Conservation (phyloP, 1,140 invertebrate species). For the Penaeus indicus region DNA sequence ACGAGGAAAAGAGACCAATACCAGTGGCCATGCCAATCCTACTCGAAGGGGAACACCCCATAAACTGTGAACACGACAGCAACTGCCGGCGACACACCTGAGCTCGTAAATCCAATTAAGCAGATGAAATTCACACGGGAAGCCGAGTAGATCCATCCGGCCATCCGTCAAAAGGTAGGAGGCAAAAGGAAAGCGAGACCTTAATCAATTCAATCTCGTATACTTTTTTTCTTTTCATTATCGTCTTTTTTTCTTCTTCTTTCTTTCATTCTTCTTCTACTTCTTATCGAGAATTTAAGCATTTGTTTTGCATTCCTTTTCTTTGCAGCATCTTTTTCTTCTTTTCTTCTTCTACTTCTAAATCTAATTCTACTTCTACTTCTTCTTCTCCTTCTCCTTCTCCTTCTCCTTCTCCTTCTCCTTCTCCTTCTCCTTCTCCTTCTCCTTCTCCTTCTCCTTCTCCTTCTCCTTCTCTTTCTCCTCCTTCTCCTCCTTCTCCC, state of each 20-base stretch:
- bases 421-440: not conserved
- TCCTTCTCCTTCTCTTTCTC: not conserved
- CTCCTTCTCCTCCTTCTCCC: not conserved
- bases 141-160: too few relatives aligned
- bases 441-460: constrained; percentile 21
- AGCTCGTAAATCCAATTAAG: too few relatives aligned
- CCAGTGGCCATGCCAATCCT: too few relatives aligned
- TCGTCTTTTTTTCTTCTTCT: not conserved
- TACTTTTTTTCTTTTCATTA: not conserved
- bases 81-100: too few relatives aligned
- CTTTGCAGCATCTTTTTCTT: not conserved
- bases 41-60: too few relatives aligned
- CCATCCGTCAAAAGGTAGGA: too few relatives aligned
- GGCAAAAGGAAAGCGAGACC: constrained; percentile 65
- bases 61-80: too few relatives aligned
- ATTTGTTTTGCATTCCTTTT: not conserved
- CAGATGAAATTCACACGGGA: too few relatives aligned
- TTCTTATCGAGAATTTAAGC: too few relatives aligned
- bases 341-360: constrained; percentile 1
- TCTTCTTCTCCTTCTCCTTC: not conserved
- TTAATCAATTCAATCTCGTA: constrained; percentile 46
- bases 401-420: not conserved
- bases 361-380: not conserved
- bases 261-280: too few relatives aligned
- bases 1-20: too few relatives aligned